A percentile compares a stretch with the other conserved stretches of the same genome.
phyloP scores from a whole-genome alignment of 2,797 vertebrate species.

The Gorsachius magnificus region DNA sequence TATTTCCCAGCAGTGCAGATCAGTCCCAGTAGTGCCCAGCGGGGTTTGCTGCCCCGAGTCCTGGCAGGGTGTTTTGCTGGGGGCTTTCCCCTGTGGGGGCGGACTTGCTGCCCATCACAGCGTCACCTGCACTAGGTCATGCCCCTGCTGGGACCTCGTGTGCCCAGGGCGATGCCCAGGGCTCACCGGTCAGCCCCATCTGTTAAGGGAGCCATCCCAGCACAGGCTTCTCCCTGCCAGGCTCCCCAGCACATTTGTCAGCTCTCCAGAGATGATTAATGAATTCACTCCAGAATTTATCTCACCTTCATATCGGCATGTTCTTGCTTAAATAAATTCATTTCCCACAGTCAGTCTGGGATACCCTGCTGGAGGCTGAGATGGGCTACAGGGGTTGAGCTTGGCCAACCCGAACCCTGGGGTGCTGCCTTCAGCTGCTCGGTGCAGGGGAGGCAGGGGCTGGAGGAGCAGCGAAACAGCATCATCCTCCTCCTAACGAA shows the following conservation, averaged over 20 bases:
- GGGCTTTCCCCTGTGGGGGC: not conserved
- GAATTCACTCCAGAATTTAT: not conserved
- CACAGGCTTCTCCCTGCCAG: not conserved
- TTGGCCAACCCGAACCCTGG: not conserved
- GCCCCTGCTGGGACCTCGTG: rapidly evolving
- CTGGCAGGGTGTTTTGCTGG: not conserved
- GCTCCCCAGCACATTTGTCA: too few species aligned
- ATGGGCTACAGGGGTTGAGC: not conserved
- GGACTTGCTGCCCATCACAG: not conserved
- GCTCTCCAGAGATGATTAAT: not conserved
- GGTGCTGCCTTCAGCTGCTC: not conserved
- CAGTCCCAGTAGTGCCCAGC: rapidly evolving
- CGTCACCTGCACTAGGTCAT: rapidly evolving
- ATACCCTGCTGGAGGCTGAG: not conserved
- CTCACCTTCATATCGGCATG: not conserved
- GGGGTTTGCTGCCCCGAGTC: not conserved
- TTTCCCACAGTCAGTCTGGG: not conserved
- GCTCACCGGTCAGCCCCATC: not conserved
- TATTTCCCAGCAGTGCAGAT: not conserved
- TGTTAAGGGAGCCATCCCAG: not conserved
- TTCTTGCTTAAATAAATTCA: not conserved
- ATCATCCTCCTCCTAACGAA: not conserved
- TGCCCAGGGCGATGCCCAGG: not conserved
- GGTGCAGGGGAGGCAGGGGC: not conserved
- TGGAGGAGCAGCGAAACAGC: not conserved